Evolutionary conservation across 2,797 vertebrate genomes (phyloP), one percentile per base, ranked within the genome.

Genomic region (Channallabes apus): DNA sequence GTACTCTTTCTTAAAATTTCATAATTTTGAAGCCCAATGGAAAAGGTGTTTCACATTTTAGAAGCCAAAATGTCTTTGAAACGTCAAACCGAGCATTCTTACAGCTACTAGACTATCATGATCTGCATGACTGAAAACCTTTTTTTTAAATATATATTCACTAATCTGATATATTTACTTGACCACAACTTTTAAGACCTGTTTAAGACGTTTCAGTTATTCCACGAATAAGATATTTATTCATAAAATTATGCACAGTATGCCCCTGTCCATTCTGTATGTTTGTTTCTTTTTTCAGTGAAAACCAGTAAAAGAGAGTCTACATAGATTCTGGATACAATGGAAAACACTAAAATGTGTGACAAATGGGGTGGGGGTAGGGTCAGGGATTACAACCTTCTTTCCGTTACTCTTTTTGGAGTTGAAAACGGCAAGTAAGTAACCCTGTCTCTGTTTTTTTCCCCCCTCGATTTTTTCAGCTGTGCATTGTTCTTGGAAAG

Each of bases 401-500:
- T 86, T 89, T 82, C 88, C 83, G 79, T 83, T 87, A 81, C 73
- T 89, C 67, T 86, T 84, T 81, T 62, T 75, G 82, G 77, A 87
- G 64, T 22, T 86, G 46, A 84, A 72, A 84, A 87, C 77, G 22
- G 59, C 85, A 87, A 90, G 88, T 86, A 84, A 95, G 91, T 91
- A 92, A 95, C 95, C 94, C 95, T 96, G 95, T 93, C 89, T 95
- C 94, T 97, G 22, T 93, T 96, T 88, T 87, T 90, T 82, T 54
- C 79, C 81, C 81, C 82, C 81, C 81, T 73, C 54, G 94, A 96
- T 93, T 96, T 89, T 90, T 97, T 94, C 96, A 97, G 96, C 96
- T 96, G 96, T 96, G 94, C 96, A 93, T 96, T 96, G 91, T 95
- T 96, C 96, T 96, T 96, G 96, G 96, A 97, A 96, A 96, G 93